Conservation (phyloP, 2,797 vertebrate species). For the Serranus cabrilla region DNA sequence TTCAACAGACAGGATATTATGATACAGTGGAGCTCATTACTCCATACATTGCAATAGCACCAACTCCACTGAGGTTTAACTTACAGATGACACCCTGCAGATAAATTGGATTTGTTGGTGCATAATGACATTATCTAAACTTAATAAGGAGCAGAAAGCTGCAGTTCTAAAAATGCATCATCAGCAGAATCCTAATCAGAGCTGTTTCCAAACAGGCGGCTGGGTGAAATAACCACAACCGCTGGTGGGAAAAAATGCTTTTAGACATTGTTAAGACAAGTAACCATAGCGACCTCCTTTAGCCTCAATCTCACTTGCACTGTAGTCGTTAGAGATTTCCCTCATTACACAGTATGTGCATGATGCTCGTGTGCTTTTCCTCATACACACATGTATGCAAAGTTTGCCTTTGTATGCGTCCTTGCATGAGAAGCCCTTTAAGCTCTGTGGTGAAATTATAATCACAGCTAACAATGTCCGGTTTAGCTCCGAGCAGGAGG, state of each 20-base stretch:
- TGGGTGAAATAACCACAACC: neutral
- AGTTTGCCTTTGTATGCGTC: slow-evolving; percentile 1
- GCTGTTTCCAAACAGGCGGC: slow-evolving; percentile 5
- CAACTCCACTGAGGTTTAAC: slow-evolving; percentile 24
- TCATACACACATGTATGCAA: neutral
- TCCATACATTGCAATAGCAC: slow-evolving; percentile 12
- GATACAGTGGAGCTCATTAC: slow-evolving; percentile 51
- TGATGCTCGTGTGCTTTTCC: neutral
- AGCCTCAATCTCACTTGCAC: neutral
- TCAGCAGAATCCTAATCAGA: slow-evolving; percentile 34
- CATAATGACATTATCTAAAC: slow-evolving; percentile 39
- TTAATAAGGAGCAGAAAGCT: slow-evolving; percentile 29
- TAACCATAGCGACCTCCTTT: slow-evolving; percentile 42
- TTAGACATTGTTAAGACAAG: slow-evolving; percentile 35
- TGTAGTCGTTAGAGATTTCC: neutral
- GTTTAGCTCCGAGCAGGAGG: slow-evolving; percentile 23
- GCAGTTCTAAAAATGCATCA: slow-evolving; percentile 17
- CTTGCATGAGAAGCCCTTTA: slow-evolving; percentile 11
- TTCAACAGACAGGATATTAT: slow-evolving; percentile 5
- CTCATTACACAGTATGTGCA: neutral
- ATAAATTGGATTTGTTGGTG: slow-evolving; percentile 23
- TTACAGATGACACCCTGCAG: slow-evolving; percentile 37
- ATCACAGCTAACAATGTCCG: slow-evolving; percentile 47
- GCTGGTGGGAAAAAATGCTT: slow-evolving; percentile 8
- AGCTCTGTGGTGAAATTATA: slow-evolving; percentile 36